Evolutionary conservation across 2,888 invertebrate species (phyloP).

Genomic region (Limnephilus marmoratus): DNA sequence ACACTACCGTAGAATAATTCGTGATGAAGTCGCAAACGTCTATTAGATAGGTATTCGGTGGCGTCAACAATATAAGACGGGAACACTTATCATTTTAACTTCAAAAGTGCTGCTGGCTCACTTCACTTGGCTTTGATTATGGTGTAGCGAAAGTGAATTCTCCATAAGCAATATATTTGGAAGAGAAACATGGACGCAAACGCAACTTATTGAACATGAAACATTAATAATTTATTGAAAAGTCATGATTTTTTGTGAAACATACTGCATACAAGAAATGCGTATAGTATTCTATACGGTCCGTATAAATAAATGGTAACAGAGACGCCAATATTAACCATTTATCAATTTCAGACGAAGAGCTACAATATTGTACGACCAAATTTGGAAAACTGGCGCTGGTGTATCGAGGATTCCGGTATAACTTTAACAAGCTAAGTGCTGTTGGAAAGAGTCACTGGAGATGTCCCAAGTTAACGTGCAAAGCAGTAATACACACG

Average conservation of each 20-base stretch:
- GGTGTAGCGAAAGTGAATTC: too few relatives aligned
- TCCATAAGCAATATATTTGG: neutral
- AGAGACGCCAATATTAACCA: neutral
- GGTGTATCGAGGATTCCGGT: neutral
- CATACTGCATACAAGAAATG: too few relatives aligned
- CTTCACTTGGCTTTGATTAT: too few relatives aligned
- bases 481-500: neutral
- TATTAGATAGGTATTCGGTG: too few relatives aligned
- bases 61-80: too few relatives aligned
- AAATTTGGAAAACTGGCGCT: neutral
- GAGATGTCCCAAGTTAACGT: neutral
- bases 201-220: neutral
- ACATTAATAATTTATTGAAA: neutral
- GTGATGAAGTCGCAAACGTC: too few relatives aligned
- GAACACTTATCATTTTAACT: too few relatives aligned
- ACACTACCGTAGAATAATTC: too few relatives aligned
- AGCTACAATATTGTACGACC: neutral
- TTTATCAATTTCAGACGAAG: neutral
- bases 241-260: too few relatives aligned
- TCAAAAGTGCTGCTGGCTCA: too few relatives aligned
- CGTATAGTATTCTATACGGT: too few relatives aligned
- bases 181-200: neutral
- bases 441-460: neutral
- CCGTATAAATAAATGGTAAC: too few relatives aligned
- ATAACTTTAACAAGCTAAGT: neutral